Conservation (phyloP, 1,140 invertebrate species). For the Ostrea denselamellosa region DNA sequence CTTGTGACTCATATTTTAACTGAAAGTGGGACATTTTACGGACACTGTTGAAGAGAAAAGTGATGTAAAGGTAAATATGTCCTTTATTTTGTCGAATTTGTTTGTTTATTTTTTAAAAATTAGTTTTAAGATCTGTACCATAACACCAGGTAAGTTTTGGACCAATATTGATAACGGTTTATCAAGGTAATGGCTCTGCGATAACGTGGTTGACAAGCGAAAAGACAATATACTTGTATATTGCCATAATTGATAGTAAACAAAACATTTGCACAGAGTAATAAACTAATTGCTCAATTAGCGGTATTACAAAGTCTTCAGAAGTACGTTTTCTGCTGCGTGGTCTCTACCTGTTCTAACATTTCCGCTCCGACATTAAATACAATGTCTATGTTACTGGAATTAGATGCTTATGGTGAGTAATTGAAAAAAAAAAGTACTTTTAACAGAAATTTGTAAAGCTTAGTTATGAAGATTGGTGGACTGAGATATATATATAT, state of each 20-base stretch:
- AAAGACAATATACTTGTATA: conserved; percentile 15
- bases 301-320: not conserved
- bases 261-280: not conserved
- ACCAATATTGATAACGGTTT: not conserved
- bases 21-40: not conserved
- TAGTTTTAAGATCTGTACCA: not conserved
- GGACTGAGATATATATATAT: too few relatives aligned
- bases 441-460: not conserved
- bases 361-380: not conserved
- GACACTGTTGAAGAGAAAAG: not conserved
- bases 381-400: not conserved
- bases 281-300: conserved; percentile 32
- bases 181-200: conserved; percentile 4
- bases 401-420: conserved; percentile 16
- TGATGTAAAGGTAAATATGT: conserved; percentile 5
- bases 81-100: not conserved
- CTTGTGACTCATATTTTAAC: conserved; percentile 33
- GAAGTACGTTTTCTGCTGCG: not conserved
- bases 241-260: not conserved
- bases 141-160: not conserved
- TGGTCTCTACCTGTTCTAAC: not conserved
- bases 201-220: conserved; percentile 11
- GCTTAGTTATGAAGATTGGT: not conserved
- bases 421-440: not conserved
- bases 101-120: too few relatives aligned